Conservation (phyloP, 2,888 invertebrate genomes). For the Desoria tigrina region DNA sequence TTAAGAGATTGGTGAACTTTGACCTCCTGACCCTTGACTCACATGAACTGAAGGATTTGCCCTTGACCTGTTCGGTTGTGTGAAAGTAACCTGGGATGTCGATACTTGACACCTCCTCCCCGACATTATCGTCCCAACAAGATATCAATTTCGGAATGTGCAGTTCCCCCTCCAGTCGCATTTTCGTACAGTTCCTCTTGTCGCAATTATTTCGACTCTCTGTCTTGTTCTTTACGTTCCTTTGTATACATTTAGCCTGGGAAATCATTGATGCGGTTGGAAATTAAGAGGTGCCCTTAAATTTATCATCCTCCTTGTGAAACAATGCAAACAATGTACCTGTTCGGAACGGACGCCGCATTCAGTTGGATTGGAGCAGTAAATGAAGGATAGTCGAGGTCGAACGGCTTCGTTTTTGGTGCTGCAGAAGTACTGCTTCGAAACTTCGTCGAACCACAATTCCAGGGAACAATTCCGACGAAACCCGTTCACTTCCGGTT, state of each 20-base stretch:
- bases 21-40: no score
- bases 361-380: constrained; percentile 23
- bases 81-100: constrained; percentile 5
- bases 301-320: no score
- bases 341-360: neutral
- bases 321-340: neutral
- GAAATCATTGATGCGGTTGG: neutral
- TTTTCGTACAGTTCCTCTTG: neutral
- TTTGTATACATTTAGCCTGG: neutral
- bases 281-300: no score
- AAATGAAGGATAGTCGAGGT: neutral
- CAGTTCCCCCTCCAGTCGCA: neutral
- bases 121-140: constrained; percentile 9
- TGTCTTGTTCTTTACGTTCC: no score
- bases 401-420: neutral
- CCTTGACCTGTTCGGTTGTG: neutral
- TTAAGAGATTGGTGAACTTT: no score
- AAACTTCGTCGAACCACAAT: constrained; percentile 6
- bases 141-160: neutral
- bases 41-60: constrained; percentile 3
- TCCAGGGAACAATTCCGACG: neutral
- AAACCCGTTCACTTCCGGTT: no score
- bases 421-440: constrained; percentile 1
- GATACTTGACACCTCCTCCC: neutral
- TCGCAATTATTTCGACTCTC: neutral